Percentiles rank a stretch among this genome's conserved stretches.
Conservation (phyloP, 2,797 vertebrate species). For the Notolepis coatsorum region DNA sequence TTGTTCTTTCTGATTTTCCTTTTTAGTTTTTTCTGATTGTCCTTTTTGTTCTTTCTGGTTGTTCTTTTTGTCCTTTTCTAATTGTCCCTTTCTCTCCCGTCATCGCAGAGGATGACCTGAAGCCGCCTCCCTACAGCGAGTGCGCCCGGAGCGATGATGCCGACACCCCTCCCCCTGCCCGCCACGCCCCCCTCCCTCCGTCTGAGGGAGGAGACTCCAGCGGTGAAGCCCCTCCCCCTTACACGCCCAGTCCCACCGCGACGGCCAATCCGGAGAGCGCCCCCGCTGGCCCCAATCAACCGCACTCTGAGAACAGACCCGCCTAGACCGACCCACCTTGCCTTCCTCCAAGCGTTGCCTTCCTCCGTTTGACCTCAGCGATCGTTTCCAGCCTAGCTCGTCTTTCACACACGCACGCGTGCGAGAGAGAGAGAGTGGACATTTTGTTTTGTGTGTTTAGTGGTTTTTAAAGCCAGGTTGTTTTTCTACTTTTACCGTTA, state of each 20-base stretch:
- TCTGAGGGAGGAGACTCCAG: slow-evolving; percentile 71
- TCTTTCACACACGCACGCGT: too few species aligned
- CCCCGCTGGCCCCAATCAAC: slow-evolving; percentile 47
- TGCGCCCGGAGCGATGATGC: slow-evolving; percentile 66
- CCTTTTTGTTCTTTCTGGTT: not conserved
- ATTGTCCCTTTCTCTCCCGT: not conserved
- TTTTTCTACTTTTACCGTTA: slow-evolving; percentile 57
- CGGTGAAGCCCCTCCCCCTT: slow-evolving; percentile 86
- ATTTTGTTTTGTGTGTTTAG: slow-evolving; percentile 38
- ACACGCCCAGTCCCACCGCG: slow-evolving; percentile 67
- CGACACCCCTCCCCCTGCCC: slow-evolving; percentile 37
- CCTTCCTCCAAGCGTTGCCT: slow-evolving; percentile 76
- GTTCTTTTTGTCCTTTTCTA: not conserved
- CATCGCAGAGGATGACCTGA: slow-evolving; percentile 83
- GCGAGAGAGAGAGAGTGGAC: slow-evolving; percentile 41
- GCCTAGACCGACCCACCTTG: slow-evolving; percentile 66
- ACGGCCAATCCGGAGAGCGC: slow-evolving; percentile 48
- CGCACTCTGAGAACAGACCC: slow-evolving; percentile 58
- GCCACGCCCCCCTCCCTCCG: slow-evolving; percentile 61
- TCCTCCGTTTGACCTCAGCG: slow-evolving; percentile 67
- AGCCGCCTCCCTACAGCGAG: slow-evolving; percentile 89
- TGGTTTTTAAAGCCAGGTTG: slow-evolving; percentile 38
- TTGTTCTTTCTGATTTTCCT: too few species aligned
- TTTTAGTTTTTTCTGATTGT: not conserved
- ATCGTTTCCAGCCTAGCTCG: slow-evolving; percentile 70